phyloP scores from a whole-genome alignment of 2,888 invertebrate genomes.

The Amiota mariae region DNA sequence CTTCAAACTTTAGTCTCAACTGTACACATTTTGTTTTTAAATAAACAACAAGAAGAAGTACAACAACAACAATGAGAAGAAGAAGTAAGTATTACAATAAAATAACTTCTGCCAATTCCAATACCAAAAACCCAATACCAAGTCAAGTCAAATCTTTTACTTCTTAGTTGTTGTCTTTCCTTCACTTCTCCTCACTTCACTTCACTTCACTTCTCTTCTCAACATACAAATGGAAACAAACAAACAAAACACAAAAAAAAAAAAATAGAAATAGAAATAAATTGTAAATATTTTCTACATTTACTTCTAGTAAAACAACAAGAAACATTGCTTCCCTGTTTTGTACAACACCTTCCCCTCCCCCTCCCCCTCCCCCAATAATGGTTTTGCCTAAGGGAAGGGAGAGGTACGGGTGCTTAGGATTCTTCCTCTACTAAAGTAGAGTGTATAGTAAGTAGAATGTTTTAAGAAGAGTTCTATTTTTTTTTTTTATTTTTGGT shows the following conservation, averaged over 20 bases:
- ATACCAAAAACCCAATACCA: background rate
- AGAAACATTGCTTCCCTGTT: too few relatives aligned
- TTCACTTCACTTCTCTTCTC: background rate
- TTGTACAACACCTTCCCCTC: constrained; percentile 14
- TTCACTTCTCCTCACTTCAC: background rate
- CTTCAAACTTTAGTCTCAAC: too few relatives aligned
- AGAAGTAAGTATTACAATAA: constrained; percentile 58
- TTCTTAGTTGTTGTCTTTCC: background rate
- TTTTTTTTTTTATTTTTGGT: too few relatives aligned
- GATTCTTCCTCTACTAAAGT: too few relatives aligned
- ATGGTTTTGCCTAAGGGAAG: too few relatives aligned
- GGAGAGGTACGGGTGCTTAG: too few relatives aligned
- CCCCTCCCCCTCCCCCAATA: constrained; percentile 20
- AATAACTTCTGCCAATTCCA: constrained; percentile 44
- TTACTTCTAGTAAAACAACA: too few relatives aligned
- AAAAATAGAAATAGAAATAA: constrained; percentile 31
- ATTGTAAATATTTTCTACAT: too few relatives aligned
- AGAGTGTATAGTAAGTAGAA: too few relatives aligned
- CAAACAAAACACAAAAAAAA: too few relatives aligned
- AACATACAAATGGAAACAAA: background rate
- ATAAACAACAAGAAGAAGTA: constrained; percentile 30
- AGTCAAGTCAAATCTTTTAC: background rate
- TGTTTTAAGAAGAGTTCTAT: too few relatives aligned
- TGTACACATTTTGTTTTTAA: too few relatives aligned
- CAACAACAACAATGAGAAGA: constrained; percentile 40